These are phyloP conservation scores for Diabrotica balteata DNA, from an alignment of 2,888 invertebrate genomes.

Conservation along the genomic window DNA sequence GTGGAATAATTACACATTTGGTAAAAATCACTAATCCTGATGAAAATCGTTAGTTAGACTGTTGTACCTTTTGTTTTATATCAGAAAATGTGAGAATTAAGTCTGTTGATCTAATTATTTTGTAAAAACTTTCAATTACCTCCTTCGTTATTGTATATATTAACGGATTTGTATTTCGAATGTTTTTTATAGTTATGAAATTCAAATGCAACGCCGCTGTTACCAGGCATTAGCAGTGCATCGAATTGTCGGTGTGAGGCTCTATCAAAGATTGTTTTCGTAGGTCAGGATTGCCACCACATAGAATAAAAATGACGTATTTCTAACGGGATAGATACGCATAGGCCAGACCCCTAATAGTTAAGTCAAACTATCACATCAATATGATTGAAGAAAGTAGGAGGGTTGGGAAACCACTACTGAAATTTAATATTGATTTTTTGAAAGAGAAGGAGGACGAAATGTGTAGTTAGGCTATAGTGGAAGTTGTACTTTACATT, in stretches of 20 bases:
- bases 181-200: background rate
- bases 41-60: no score
- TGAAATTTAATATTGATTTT: background rate
- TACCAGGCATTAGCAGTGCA: conserved; percentile 9
- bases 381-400: conserved; percentile 4
- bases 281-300: conserved; percentile 39
- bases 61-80: no score
- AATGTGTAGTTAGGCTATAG: background rate
- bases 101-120: no score
- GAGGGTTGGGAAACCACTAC: background rate
- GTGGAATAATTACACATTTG: no score
- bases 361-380: conserved; percentile 20
- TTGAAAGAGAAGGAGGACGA: background rate
- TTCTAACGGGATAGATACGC: conserved; percentile 35
- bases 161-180: no score
- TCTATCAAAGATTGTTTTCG: conserved; percentile 33
- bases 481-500: no score
- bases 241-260: conserved; percentile 22
- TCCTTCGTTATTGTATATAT: no score
- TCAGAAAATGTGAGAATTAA: no score
- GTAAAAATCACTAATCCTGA: no score
- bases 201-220: conserved; percentile 27
- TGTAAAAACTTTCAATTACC: no score
- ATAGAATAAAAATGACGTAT: conserved; percentile 30
- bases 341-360: conserved; percentile 20